These are phyloP conservation scores for Acanthosepion pharaonis DNA, from an alignment of 2,888 invertebrate genomes.

Conservation along the genomic window DNA sequence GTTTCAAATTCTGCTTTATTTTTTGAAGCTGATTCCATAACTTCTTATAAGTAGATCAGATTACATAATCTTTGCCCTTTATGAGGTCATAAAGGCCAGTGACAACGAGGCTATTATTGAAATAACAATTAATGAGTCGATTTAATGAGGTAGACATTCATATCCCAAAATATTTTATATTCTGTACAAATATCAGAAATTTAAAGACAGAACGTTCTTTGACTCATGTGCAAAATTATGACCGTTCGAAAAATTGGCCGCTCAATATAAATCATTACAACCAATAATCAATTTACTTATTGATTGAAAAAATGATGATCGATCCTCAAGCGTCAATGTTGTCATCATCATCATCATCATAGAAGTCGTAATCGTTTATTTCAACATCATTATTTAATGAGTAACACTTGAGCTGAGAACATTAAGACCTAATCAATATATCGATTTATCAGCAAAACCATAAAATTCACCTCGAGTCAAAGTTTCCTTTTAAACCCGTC, in stretches of 20 bases:
- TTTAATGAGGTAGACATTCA: too few species aligned
- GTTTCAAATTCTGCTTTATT: too few species aligned
- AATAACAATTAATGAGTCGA: too few species aligned
- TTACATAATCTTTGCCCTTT: too few species aligned
- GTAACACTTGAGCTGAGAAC: neutral
- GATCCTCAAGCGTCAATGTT: neutral
- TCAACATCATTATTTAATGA: neutral
- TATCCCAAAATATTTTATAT: too few species aligned
- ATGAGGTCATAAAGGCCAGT: too few species aligned
- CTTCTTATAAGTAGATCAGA: too few species aligned
- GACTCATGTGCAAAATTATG: neutral
- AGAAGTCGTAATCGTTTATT: neutral
- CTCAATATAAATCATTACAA: slow-evolving; percentile 4
- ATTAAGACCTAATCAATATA: neutral
- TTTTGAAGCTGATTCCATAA: too few species aligned
- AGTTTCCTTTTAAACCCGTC: neutral
- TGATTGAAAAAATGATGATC: neutral
- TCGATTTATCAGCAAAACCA: neutral
- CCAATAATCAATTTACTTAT: neutral
- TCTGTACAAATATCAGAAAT: too few species aligned
- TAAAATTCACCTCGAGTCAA: neutral
- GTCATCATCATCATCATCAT: neutral
- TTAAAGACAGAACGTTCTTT: too few species aligned
- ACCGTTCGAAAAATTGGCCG: neutral
- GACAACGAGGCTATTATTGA: too few species aligned